phyloP scores from a whole-genome alignment of 1,140 invertebrate species.

The Drosophila elegans region DNA sequence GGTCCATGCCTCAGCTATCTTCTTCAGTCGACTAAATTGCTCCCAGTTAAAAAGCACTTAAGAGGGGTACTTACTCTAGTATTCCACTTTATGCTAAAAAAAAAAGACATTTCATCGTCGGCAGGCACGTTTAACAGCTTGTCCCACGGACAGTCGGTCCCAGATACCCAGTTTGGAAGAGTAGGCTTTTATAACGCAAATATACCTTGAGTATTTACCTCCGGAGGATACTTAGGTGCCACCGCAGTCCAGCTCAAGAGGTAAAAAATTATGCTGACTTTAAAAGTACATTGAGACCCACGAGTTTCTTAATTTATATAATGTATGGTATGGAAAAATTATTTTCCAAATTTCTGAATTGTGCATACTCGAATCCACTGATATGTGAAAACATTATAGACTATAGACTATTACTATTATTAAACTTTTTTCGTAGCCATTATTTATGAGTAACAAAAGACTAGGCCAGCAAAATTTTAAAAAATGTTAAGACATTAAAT shows the following conservation, averaged over 20 bases:
- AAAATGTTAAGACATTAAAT: too few species aligned
- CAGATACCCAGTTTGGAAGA: constrained; percentile 1
- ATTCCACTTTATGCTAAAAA: constrained; percentile 36
- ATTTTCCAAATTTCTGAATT: too few species aligned
- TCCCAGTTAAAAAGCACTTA: constrained; percentile 34
- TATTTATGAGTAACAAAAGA: too few species aligned
- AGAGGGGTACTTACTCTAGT: constrained; percentile 24
- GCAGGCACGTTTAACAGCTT: constrained; percentile 22
- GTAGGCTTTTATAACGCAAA: constrained; percentile 5
- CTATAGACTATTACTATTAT: too few species aligned
- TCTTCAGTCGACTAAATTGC: constrained; percentile 29
- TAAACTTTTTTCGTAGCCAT: too few species aligned
- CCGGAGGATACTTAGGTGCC: background rate
- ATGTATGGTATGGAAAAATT: too few species aligned
- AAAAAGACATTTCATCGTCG: constrained; percentile 27
- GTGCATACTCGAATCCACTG: too few species aligned
- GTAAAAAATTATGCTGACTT: background rate
- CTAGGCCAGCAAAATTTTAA: too few species aligned
- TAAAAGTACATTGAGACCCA: background rate
- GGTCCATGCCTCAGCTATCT: constrained; percentile 28
- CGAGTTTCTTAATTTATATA: background rate
- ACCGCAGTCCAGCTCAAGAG: background rate
- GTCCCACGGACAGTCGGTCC: constrained; percentile 3
- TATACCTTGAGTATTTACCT: constrained; percentile 11
- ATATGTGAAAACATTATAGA: too few species aligned